Base-by-base conservation (phyloP, 1,140 invertebrate genomes). In the Procambarus clarkii region DNA sequence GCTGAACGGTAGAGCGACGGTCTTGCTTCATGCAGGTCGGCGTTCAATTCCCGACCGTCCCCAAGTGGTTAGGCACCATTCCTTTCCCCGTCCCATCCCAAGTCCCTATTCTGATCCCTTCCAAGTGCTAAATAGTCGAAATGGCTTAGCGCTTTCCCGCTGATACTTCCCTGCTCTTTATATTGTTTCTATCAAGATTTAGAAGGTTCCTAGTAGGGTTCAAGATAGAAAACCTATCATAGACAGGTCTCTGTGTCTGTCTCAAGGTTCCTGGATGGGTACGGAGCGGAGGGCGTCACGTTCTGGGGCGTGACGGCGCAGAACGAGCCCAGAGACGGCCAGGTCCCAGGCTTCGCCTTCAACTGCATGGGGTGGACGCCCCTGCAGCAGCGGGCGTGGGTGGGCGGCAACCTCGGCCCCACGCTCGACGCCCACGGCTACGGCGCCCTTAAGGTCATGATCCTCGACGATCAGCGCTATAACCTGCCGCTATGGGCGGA, bases 361-460 rank as follows among this genome's bases (percentile, higher is more conserved):
- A 97, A 98, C 94, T 95, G 96, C 44, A 96, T 98, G 94, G 97
- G 96, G 2, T 98, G 98, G 96, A 96, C 95, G 0, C 95, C 97
- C 1, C 93, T 94, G 21, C 93, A 94, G 58, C 95, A 96, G 93
- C 95, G 95, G 2, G 94, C 48, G 58, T 92, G 86, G 86, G 94
- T 97, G 15, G 94, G 94, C 2, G 93, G 96, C 15, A 94, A 97
- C 94, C 95, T 98, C 45, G 94, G 94, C 2, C 96, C 96, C 0
- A 97, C 97, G 3, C 95, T 95, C 0, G 94, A 97, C 4, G 94
- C 95, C 18, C 94, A 94, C 24, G 96, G 95, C 2, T 96, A 95
- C 81, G 95, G 95, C 69, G 93, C 96, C 77, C 94, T 97, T 0
- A 94, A 96, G 82, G 95, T 98, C 11, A 95, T 98, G 90, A 95